phyloP scores from a whole-genome alignment of 2,888 invertebrate species.

The Drosophila flavopinicola region DNA sequence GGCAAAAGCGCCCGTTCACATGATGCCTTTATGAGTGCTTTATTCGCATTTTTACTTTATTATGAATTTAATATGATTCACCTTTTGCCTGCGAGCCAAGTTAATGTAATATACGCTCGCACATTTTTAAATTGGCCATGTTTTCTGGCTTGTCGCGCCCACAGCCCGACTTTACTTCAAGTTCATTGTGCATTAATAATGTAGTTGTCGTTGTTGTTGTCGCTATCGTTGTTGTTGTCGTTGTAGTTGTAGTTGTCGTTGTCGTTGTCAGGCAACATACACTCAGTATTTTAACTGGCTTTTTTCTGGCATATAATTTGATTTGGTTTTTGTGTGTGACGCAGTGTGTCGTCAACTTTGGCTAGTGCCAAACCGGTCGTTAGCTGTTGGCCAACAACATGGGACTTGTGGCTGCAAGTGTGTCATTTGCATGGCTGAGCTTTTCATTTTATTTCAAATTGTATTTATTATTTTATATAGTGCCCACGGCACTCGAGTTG shows the following conservation, averaged over 20 bases:
- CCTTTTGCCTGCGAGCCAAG: slow-evolving; percentile 20
- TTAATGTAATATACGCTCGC: slow-evolving; percentile 62
- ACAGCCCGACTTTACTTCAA: slow-evolving; percentile 51
- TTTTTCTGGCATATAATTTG: slow-evolving; percentile 41
- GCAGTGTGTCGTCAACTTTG: slow-evolving; percentile 26
- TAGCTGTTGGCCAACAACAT: slow-evolving; percentile 43
- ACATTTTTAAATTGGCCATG: slow-evolving; percentile 57
- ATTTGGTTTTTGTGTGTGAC: slow-evolving; percentile 48
- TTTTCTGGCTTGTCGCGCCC: slow-evolving; percentile 68
- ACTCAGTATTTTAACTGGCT: slow-evolving; percentile 1
- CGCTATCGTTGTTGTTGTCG: slow-evolving; percentile 23
- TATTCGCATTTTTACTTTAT: slow-evolving; percentile 17
- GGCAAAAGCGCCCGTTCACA: slow-evolving; percentile 33
- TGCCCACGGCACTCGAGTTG: slow-evolving; percentile 12
- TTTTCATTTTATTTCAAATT: slow-evolving; percentile 27
- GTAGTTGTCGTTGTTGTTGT: slow-evolving; percentile 61
- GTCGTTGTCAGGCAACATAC: slow-evolving; percentile 15
- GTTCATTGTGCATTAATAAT: slow-evolving; percentile 79
- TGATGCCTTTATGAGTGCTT: slow-evolving; percentile 35
- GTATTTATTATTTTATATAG: slow-evolving; percentile 5
- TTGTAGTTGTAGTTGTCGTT: slow-evolving; percentile 4
- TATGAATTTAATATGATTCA: slow-evolving; percentile 23
- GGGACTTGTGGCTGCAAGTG: slow-evolving; percentile 48
- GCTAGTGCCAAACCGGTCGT: slow-evolving; percentile 23
- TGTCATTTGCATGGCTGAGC: slow-evolving; percentile 45